phyloP scores from a whole-genome alignment of 2,888 invertebrate genomes.

The Drosophila seclusa region DNA sequence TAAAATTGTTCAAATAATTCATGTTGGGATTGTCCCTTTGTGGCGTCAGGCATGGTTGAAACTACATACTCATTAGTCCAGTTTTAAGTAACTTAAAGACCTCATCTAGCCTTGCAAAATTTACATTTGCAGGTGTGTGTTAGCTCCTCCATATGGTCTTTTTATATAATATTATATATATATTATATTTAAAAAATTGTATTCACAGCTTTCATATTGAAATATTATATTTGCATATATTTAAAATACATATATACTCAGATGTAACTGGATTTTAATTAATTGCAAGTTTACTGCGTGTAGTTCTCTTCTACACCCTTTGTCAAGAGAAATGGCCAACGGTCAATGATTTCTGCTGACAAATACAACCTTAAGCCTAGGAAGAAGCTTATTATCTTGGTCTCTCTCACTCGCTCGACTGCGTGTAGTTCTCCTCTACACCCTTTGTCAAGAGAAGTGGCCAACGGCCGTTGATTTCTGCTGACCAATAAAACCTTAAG shows the following conservation, averaged over 20 bases:
- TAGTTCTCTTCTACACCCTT: background rate
- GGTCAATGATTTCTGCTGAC: constrained; percentile 26
- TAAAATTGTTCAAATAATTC: constrained; percentile 26
- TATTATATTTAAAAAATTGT: too few relatives aligned
- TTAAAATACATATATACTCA: background rate
- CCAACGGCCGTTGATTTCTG: constrained; percentile 6
- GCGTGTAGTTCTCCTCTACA: too few relatives aligned
- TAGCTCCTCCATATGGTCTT: background rate
- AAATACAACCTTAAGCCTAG: constrained; percentile 41
- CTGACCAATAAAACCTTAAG: constrained; percentile 46
- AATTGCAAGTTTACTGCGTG: background rate
- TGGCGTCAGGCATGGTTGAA: background rate
- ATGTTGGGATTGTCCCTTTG: constrained; percentile 5
- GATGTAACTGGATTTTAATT: background rate
- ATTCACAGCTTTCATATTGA: background rate
- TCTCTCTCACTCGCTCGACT: constrained; percentile 5
- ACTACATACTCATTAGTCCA: background rate
- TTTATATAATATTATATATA: background rate
- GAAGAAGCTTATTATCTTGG: constrained; percentile 10
- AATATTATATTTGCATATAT: background rate
- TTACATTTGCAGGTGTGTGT: background rate
- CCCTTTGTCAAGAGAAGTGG: background rate
- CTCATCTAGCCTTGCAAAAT: background rate
- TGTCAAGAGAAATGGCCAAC: background rate
- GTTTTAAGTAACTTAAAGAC: background rate